These are phyloP conservation scores for Agapornis roseicollis DNA, from an alignment of 2,113 vertebrate species.

Conservation along the genomic window DNA sequence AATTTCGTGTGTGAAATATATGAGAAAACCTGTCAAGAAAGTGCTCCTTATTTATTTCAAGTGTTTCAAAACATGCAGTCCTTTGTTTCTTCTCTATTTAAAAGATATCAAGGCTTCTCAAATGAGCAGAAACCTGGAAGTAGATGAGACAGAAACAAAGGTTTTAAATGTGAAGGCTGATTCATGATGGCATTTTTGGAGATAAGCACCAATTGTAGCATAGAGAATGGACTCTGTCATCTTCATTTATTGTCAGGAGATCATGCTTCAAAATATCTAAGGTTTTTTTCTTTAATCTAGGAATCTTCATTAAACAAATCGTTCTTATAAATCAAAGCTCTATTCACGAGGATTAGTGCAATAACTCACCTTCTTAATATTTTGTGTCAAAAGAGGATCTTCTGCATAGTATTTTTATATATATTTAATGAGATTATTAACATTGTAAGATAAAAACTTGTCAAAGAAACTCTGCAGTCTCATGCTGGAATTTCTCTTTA, in stretches of 20 bases:
- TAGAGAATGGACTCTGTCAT: conserved; percentile 12
- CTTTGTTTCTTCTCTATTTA: background rate
- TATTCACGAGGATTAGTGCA: background rate
- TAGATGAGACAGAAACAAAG: background rate
- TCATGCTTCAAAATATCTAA: background rate
- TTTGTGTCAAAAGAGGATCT: background rate
- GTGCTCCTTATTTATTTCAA: background rate
- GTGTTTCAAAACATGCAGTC: background rate
- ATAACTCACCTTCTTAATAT: background rate
- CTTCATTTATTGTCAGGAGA: conserved; percentile 3
- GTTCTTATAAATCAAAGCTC: background rate
- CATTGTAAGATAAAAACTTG: background rate
- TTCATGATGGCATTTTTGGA: background rate
- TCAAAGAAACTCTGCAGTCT: background rate
- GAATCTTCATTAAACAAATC: background rate
- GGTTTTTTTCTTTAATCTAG: background rate
- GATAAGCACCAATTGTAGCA: background rate
- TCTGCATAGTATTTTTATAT: background rate
- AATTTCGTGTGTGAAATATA: background rate
- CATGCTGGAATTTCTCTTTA: background rate
- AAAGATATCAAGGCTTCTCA: background rate
- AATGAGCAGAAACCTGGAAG: background rate
- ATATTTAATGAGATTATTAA: background rate
- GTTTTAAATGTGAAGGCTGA: background rate
- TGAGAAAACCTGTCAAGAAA: background rate